A percentile compares a stretch with the other conserved stretches of the same genome.
Conservation (phyloP, 2,797 vertebrate genomes). For the Sandelia bainsii region DNA sequence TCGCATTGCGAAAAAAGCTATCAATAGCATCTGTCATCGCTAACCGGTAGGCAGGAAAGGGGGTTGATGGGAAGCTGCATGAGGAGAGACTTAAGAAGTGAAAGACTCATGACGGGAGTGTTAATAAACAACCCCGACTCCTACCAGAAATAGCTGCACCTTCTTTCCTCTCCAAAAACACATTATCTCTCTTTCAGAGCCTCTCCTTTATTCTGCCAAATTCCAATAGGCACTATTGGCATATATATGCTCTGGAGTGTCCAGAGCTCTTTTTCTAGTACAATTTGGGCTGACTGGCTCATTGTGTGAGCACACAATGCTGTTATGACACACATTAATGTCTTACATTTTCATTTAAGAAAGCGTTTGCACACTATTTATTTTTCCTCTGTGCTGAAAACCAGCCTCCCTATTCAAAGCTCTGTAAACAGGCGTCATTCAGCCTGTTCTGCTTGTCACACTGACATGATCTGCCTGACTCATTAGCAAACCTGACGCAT, state of each 20-base stretch:
- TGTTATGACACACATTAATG: slow-evolving; percentile 69
- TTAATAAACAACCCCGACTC: slow-evolving; percentile 50
- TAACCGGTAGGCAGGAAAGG: slow-evolving; percentile 33
- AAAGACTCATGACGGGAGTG: slow-evolving; percentile 53
- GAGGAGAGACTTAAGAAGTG: slow-evolving; percentile 36
- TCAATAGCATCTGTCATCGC: slow-evolving; percentile 63
- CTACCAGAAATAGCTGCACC: slow-evolving; percentile 56
- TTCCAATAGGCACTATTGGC: slow-evolving; percentile 75
- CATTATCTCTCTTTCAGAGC: slow-evolving; percentile 70
- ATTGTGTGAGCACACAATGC: slow-evolving; percentile 73
- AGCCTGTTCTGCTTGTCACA: slow-evolving; percentile 47
- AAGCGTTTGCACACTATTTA: slow-evolving; percentile 40
- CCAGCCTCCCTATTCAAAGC: slow-evolving; percentile 45
- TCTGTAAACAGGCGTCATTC: slow-evolving; percentile 56
- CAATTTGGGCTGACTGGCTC: slow-evolving; percentile 72
- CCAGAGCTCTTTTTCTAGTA: slow-evolving; percentile 74
- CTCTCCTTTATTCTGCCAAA: slow-evolving; percentile 66
- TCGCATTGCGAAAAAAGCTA: slow-evolving; percentile 68
- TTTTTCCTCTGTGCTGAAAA: slow-evolving; percentile 42
- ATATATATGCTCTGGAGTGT: slow-evolving; percentile 53
- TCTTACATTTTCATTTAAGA: slow-evolving; percentile 68
- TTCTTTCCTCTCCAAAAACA: slow-evolving; percentile 68
- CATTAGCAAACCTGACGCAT: slow-evolving; percentile 19
- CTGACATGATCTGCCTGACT: slow-evolving; percentile 36
- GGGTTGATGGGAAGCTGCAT: slow-evolving; percentile 26